phyloP scores from a whole-genome alignment of 2,797 vertebrate genomes.

The Emydoidea blandingii region DNA sequence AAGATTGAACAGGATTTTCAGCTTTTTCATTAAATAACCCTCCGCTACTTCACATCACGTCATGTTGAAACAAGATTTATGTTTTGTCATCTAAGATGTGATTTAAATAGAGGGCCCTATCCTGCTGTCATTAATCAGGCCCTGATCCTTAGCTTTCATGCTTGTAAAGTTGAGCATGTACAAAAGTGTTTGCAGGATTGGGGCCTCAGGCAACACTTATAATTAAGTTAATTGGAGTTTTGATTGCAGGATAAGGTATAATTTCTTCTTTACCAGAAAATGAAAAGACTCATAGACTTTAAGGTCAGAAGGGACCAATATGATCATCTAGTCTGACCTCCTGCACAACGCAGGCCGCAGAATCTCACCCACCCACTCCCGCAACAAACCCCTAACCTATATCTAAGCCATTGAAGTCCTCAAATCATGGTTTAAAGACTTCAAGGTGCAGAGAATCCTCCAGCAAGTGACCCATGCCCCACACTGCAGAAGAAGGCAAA shows the following conservation, averaged over 20 bases:
- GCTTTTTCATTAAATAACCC: neutral
- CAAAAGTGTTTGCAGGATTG: neutral
- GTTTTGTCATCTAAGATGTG: neutral
- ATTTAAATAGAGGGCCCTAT: neutral
- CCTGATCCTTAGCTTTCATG: neutral
- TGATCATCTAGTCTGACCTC: too few relatives aligned
- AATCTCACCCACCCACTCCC: too few relatives aligned
- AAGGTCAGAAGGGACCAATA: too few relatives aligned
- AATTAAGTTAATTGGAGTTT: neutral
- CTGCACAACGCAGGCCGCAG: too few relatives aligned
- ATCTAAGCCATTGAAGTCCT: too few relatives aligned
- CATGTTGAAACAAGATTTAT: neutral
- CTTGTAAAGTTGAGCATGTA: neutral
- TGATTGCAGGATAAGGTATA: neutral
- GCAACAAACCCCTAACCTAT: too few relatives aligned
- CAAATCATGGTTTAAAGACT: too few relatives aligned
- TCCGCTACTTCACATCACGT: neutral
- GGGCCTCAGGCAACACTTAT: neutral
- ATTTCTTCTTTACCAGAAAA: fast-evolving
- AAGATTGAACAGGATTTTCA: neutral
- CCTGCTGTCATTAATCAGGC: neutral
- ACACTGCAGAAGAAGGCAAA: too few relatives aligned
- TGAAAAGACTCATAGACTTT: neutral
- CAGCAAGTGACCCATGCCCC: too few relatives aligned
- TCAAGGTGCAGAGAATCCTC: too few relatives aligned